Evolutionary conservation across 2,113 vertebrate species (phyloP), one percentile per base, ranked within the genome.

Genomic region (Lipophrys pholis): DNA sequence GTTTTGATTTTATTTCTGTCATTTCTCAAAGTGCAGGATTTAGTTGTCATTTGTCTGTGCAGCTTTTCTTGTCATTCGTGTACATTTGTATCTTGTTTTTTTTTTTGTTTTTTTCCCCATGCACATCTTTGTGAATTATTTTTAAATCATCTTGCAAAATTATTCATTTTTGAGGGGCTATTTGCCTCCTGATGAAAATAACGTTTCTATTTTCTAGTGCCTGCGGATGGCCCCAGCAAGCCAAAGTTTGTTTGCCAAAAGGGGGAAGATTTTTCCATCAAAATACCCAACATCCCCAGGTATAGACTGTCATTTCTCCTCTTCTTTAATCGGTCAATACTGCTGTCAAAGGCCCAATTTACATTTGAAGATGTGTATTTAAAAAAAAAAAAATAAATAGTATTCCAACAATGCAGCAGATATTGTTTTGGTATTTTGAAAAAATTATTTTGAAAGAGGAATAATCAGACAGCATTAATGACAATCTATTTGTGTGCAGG

Each of bases 1-100:
- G 94, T 97, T 96, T 96, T 97, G 94, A 94, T 97, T 98, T 95
- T 90, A 94, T 95, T 76, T 84, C 72, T 51, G 75, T 73, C 48
- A 48, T 49, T 38, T 42, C 11, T n/a, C 1, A 58, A 52, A 69
- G 51, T 82, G 35, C 41, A 68, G 53, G 43, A 69, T 76, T 82
- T 40, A 46, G 39, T 66, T 80, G 66, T 76, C 79, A 57, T 61
- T 11, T 71, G 57, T 81, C 42, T 73, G 17, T 65, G 15, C 36
- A 52, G 15, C n/a, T 38, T 63, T 49, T 51, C 35, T 55, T 35
- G 49, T 36, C 8, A 59, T 69, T 8, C 6, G 6, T 77, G 38
- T 69, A 40, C 49, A 60, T 73, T 43, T 64, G 62, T 8, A 6
- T 52, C 17, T 46, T n/a, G n/a, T n/a, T n/a, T n/a, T n/a, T n/a